Evolutionary conservation across 2,888 invertebrate species (phyloP).

Genomic region (Encarsia formosa): DNA sequence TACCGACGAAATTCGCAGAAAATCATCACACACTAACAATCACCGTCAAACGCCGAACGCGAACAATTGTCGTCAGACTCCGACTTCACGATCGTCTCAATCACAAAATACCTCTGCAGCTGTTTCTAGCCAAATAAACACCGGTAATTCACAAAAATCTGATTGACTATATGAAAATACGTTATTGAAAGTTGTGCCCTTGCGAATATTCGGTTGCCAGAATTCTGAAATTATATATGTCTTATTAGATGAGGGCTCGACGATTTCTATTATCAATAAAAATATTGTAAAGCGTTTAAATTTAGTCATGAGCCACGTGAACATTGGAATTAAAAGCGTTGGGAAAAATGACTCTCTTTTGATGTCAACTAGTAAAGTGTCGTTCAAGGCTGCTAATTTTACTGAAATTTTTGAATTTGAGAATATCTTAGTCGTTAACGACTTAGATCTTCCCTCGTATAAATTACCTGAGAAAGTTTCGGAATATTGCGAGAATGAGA

Average conservation of each 20-base stretch:
- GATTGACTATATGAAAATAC: not conserved
- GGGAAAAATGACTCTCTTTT: not conserved
- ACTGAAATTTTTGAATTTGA: not conserved
- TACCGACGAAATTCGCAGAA: not conserved
- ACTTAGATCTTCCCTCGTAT: not conserved
- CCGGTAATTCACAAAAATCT: not conserved
- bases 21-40: no score
- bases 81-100: no score
- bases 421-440: not conserved
- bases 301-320: not conserved
- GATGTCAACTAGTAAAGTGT: not conserved
- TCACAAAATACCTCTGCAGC: no score
- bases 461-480: not conserved
- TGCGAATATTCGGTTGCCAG: not conserved
- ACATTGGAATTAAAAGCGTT: not conserved
- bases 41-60: no score
- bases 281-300: not conserved
- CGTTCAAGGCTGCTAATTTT: not conserved
- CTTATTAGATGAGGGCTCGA: conserved; percentile 1
- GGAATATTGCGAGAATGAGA: not conserved
- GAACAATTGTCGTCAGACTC: no score
- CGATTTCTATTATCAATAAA: not conserved
- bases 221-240: not conserved
- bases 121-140: not conserved
- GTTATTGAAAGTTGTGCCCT: not conserved